A percentile compares a stretch with the other conserved stretches of the same genome.
Conservation (phyloP, 2,888 invertebrate species). For the Noctua pronuba region DNA sequence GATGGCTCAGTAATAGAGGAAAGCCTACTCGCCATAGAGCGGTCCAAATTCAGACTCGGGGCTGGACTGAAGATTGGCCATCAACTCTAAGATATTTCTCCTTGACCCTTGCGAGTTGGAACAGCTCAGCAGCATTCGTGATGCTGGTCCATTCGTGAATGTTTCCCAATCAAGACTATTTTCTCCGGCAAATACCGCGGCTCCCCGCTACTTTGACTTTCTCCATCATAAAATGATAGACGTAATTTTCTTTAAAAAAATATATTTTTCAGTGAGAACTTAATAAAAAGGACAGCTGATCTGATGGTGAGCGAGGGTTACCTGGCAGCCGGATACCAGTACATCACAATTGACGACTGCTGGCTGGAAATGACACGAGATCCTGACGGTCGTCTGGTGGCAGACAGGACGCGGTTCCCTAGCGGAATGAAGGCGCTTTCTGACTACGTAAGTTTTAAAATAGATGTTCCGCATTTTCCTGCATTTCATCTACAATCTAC, state of each 20-base stretch:
- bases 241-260: background rate
- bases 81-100: background rate
- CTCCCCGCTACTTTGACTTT: background rate
- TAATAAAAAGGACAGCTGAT: constrained; percentile 89
- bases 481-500: background rate
- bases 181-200: background rate
- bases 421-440: constrained; percentile 93
- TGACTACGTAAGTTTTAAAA: constrained; percentile 91
- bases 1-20: background rate
- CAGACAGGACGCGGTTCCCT: constrained; percentile 93
- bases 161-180: background rate
- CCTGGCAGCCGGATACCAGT: constrained; percentile 92
- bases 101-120: background rate
- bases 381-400: constrained; percentile 89
- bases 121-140: background rate
- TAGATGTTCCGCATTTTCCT: background rate
- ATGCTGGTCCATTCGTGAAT: background rate
- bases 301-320: constrained; percentile 91
- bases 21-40: background rate
- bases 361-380: constrained; percentile 93
- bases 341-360: constrained; percentile 94
- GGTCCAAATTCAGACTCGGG: background rate
- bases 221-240: background rate
- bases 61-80: background rate
- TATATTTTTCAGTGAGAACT: constrained; percentile 51